These are phyloP conservation scores for Laspeyria flexula DNA, from an alignment of 2,888 invertebrate genomes.

Conservation along the genomic window DNA sequence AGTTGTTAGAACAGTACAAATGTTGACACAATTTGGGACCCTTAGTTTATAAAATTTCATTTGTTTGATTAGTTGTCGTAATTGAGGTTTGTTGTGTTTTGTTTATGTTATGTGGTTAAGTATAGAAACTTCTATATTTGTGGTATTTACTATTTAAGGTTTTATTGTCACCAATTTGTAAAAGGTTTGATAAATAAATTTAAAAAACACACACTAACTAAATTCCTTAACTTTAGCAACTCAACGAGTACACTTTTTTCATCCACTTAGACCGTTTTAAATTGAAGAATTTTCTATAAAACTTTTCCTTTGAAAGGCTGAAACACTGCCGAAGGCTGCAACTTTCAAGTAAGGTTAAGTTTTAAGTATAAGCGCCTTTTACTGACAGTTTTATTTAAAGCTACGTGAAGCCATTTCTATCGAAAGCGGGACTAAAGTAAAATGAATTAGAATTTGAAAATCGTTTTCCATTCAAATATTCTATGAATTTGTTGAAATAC, in stretches of 20 bases:
- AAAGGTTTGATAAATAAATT: too few relatives aligned
- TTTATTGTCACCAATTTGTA: too few relatives aligned
- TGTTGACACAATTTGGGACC: constrained; percentile 4
- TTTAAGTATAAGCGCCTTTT: constrained; percentile 33
- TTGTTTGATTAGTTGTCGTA: constrained; percentile 24
- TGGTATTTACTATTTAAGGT: too few relatives aligned
- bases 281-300: constrained; percentile 31
- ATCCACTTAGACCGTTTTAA: constrained; percentile 21
- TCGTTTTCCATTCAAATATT: not conserved
- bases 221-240: constrained; percentile 2
- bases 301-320: constrained; percentile 35
- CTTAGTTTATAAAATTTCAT: constrained; percentile 12
- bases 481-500: not conserved
- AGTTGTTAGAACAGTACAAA: constrained; percentile 2
- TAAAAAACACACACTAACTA: not conserved
- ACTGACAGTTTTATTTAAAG: constrained; percentile 37
- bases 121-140: too few relatives aligned
- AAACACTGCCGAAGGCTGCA: constrained; percentile 35
- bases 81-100: constrained; percentile 10
- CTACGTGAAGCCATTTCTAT: constrained; percentile 21
- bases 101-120: not conserved
- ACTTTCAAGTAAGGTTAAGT: constrained; percentile 33
- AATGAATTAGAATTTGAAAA: constrained; percentile 20
- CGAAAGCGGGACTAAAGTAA: constrained; percentile 3
- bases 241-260: constrained; percentile 10